phyloP scores from a whole-genome alignment of 1,140 invertebrate species.

The Colletes gigas region DNA sequence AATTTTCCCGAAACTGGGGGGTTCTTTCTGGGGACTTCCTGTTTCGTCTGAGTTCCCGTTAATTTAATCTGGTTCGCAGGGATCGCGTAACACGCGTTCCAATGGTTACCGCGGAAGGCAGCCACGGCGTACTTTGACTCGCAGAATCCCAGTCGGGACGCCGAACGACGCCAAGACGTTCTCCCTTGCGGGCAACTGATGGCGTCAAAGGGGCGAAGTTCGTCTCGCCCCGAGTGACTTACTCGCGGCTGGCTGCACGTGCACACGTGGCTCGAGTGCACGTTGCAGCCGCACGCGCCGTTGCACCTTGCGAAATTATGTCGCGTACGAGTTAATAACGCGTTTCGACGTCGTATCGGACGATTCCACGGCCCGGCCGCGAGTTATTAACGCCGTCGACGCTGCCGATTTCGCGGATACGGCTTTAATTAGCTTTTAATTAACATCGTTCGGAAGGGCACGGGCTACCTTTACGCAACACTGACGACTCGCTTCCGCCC shows the following conservation, averaged over 20 bases:
- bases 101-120: no score
- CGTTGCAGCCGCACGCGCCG: background rate
- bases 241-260: background rate
- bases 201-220: background rate
- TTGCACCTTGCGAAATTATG: background rate
- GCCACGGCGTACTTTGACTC: no score
- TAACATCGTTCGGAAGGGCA: constrained; percentile 9
- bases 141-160: no score
- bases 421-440: constrained; percentile 46
- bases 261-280: constrained; percentile 6
- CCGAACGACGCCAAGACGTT: no score
- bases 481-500: constrained; percentile 6
- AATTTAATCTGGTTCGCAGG: no score
- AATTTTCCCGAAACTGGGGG: no score
- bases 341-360: background rate
- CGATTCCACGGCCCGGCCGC: background rate
- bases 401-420: constrained; percentile 9
- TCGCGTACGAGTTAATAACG: constrained; percentile 2
- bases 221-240: background rate
- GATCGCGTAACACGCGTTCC: no score
- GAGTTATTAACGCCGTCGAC: constrained; percentile 25
- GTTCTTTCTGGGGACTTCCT: no score
- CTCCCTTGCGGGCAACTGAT: no score
- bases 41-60: no score
- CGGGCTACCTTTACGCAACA: constrained; percentile 24